Evolutionary conservation across 2,113 vertebrate genomes (phyloP), one percentile per base, ranked within the genome.

Genomic region (Isichthys henryi): DNA sequence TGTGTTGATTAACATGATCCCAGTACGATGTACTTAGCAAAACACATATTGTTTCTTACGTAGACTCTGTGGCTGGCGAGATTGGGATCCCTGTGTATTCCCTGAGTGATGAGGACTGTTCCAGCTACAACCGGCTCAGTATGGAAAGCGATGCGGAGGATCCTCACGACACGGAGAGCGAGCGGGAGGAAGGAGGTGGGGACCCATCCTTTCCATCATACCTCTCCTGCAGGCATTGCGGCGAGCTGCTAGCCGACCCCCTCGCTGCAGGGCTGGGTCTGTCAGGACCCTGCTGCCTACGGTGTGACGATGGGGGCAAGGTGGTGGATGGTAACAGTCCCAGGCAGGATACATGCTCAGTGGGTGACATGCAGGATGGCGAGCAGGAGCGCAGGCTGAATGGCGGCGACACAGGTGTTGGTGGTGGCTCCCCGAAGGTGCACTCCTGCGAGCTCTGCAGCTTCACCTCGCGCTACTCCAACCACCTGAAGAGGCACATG

Each of bases 401-500:
- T 45, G 27, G 56, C 27, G 11, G 19, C 3, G 43, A 27, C 11
- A 9, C 8, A 6, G 45, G 21, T 6, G 66, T 15, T 0, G 88
- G 19, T 1, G 35, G 48, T 3, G 50, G 49, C 35, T 21, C 35
- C 35, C 94, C 95, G 45, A 93, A 96, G 10, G 93, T 97, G 62
- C 96, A 96, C 93, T 94, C 95, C 92, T 97, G 96, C 94, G 94
- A 95, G 91, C 95, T 97, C 89, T 97, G 96, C 92, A 94, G 96
- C 94, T 97, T 97, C 91, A 95, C 95, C 91, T 96, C 96, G 43
- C 95, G 96, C 93, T 97, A 97, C 94, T 96, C 96, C 91, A 96
- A 96, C 94, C 96, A 97, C 93, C 95, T 97, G 91, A 97, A 96
- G 92, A 95, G 96, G 89, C 96, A 97, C 93, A 96, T 96, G 96